phyloP scores from a whole-genome alignment of 2,888 invertebrate species.

The Parnassius mnemosyne region DNA sequence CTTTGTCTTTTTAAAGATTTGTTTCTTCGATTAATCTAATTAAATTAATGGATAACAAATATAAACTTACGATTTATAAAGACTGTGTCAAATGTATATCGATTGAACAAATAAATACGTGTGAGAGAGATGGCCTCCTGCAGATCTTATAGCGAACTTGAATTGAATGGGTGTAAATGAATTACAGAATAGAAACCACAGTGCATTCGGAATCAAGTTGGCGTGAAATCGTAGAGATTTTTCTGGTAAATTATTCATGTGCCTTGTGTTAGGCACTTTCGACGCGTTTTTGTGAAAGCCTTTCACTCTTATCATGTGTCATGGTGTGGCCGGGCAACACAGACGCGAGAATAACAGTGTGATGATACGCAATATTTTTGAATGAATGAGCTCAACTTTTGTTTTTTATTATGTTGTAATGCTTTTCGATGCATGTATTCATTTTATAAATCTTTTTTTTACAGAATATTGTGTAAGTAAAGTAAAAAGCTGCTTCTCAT shows the following conservation, averaged over 20 bases:
- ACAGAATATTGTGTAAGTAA: too few relatives aligned
- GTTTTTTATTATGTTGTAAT: neutral
- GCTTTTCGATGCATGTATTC: neutral
- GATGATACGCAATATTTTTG: slow-evolving; percentile 14
- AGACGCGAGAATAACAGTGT: slow-evolving; percentile 16
- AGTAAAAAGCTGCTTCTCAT: too few relatives aligned
- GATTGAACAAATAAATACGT: too few relatives aligned
- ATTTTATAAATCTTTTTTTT: too few relatives aligned
- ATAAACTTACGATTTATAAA: too few relatives aligned
- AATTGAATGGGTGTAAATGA: slow-evolving; percentile 64
- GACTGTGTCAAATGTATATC: too few relatives aligned
- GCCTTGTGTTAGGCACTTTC: slow-evolving; percentile 74
- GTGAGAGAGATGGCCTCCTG: too few relatives aligned
- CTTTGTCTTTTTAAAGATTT: neutral
- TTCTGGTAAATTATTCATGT: slow-evolving; percentile 81
- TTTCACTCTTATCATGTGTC: slow-evolving; percentile 74
- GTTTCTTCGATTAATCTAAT: neutral
- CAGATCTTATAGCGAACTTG: slow-evolving; percentile 35
- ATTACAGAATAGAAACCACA: slow-evolving; percentile 74
- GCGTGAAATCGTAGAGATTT: slow-evolving; percentile 80
- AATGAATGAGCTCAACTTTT: slow-evolving; percentile 1
- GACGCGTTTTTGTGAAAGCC: slow-evolving; percentile 73
- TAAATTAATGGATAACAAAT: slow-evolving; percentile 10
- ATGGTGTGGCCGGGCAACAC: slow-evolving; percentile 19
- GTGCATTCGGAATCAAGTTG: slow-evolving; percentile 75